phyloP scores from a whole-genome alignment of 2,888 invertebrate genomes.

The Chorisops tibialis region DNA sequence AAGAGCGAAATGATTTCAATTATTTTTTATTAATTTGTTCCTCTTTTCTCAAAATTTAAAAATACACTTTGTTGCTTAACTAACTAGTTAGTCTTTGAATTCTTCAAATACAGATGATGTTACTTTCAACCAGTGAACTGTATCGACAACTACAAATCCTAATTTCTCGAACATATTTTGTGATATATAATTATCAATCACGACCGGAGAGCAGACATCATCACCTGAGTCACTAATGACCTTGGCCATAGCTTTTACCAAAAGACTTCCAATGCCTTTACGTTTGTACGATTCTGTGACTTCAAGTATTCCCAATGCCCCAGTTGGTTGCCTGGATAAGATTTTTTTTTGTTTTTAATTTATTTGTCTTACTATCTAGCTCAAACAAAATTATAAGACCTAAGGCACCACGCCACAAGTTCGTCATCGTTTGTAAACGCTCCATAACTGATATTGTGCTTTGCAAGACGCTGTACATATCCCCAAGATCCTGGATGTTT shows the following conservation, averaged over 20 bases:
- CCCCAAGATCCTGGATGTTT: conserved; percentile 32
- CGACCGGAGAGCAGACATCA: conserved; percentile 42
- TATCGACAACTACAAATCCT: conserved; percentile 40
- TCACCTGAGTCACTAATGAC: conserved; percentile 38
- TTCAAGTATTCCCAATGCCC: conserved; percentile 43
- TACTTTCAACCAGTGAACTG: conserved; percentile 35
- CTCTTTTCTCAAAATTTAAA: too few species aligned
- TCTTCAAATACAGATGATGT: too few species aligned
- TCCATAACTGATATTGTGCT: conserved; percentile 35
- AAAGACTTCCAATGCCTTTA: conserved; percentile 40
- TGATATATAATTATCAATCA: conserved; percentile 38
- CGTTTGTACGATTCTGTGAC: conserved; percentile 40
- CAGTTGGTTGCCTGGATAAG: conserved; percentile 39
- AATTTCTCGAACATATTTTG: conserved; percentile 39
- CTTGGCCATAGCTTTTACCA: conserved; percentile 38
- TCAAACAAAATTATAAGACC: conserved; percentile 18
- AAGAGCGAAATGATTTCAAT: too few species aligned
- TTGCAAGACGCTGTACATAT: conserved; percentile 32
- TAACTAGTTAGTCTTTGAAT: too few species aligned
- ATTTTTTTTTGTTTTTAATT: neutral
- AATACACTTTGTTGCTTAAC: too few species aligned
- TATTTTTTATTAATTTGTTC: too few species aligned
- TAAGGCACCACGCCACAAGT: conserved; percentile 36
- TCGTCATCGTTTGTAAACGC: conserved; percentile 34
- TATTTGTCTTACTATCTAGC: too few species aligned